Evolutionary conservation across 1,140 invertebrate genomes (phyloP).

Genomic region (Bombus difficillimus): DNA sequence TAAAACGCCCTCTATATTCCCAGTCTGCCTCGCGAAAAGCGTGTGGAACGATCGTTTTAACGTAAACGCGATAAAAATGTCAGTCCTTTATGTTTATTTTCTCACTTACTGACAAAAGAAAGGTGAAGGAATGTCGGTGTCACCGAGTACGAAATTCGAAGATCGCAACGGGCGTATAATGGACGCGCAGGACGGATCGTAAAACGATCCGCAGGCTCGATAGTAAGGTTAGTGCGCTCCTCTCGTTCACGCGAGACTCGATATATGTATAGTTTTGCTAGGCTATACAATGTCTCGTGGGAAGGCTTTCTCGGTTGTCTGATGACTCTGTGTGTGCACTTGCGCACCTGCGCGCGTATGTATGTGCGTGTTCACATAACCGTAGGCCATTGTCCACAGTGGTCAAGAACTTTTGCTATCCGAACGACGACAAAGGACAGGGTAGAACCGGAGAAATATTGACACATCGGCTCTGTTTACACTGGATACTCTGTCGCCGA

Average conservation of each 20-base stretch:
- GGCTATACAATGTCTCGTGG: constrained; percentile 67
- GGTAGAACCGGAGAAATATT: constrained; percentile 51
- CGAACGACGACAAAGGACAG: constrained; percentile 35
- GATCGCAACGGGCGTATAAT: constrained; percentile 45
- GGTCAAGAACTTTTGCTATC: constrained; percentile 51
- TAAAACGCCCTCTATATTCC: constrained; percentile 5
- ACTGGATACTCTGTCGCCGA: constrained; percentile 41
- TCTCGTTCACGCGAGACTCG: constrained; percentile 57
- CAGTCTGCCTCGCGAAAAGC: neutral
- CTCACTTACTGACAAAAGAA: neutral
- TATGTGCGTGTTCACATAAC: neutral
- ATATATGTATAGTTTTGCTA: constrained; percentile 53
- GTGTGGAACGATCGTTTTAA: constrained; percentile 14
- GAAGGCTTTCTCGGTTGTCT: constrained; percentile 52
- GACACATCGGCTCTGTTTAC: constrained; percentile 57
- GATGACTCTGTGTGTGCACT: constrained; percentile 8
- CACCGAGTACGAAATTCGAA: constrained; percentile 28
- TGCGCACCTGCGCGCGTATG: neutral
- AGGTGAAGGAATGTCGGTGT: neutral
- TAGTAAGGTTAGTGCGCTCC: constrained; percentile 61
- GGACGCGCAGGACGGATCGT: constrained; percentile 54
- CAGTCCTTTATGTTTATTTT: neutral
- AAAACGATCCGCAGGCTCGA: constrained; percentile 55
- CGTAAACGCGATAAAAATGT: neutral
- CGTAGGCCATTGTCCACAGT: constrained; percentile 38